A percentile compares a stretch with the other conserved stretches of the same genome.
Conservation (phyloP, 2,113 vertebrate species). For the Crotalus tigris region DNA sequence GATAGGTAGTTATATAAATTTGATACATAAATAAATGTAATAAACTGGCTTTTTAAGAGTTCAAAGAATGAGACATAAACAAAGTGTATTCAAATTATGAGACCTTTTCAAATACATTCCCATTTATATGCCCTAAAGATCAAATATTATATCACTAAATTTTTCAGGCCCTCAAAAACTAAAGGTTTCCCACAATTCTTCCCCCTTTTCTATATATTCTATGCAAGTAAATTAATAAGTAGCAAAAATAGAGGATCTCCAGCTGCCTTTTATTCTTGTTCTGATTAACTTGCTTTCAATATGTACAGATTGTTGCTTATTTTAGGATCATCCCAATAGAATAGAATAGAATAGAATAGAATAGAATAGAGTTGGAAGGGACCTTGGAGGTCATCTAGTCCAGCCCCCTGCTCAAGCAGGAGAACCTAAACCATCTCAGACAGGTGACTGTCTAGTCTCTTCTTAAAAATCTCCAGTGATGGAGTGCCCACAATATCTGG, state of each 20-base stretch:
- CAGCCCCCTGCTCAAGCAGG: too few relatives aligned
- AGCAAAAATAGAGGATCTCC: not conserved
- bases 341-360: too few relatives aligned
- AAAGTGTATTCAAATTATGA: not conserved
- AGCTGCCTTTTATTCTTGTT: not conserved
- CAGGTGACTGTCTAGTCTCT: too few relatives aligned
- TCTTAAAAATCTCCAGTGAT: too few relatives aligned
- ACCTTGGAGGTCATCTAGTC: too few relatives aligned
- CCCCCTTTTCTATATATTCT: not conserved
- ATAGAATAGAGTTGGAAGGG: too few relatives aligned
- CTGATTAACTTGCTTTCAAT: not conserved
- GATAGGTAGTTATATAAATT: not conserved
- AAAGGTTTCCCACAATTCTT: not conserved
- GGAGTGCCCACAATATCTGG: too few relatives aligned
- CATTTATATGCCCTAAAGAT: not conserved
- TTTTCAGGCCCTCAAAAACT: not conserved
- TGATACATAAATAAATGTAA: not conserved
- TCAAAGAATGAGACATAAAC: not conserved
- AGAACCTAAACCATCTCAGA: too few relatives aligned
- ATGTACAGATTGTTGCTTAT: not conserved
- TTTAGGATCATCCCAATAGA: not conserved
- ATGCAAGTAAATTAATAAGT: not conserved
- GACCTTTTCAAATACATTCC: not conserved
- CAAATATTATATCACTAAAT: not conserved
- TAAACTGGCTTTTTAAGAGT: not conserved